A percentile compares a stretch with the other conserved stretches of the same genome.
phyloP scores from a whole-genome alignment of 2,113 vertebrate genomes.

The Amphilophus citrinellus region DNA sequence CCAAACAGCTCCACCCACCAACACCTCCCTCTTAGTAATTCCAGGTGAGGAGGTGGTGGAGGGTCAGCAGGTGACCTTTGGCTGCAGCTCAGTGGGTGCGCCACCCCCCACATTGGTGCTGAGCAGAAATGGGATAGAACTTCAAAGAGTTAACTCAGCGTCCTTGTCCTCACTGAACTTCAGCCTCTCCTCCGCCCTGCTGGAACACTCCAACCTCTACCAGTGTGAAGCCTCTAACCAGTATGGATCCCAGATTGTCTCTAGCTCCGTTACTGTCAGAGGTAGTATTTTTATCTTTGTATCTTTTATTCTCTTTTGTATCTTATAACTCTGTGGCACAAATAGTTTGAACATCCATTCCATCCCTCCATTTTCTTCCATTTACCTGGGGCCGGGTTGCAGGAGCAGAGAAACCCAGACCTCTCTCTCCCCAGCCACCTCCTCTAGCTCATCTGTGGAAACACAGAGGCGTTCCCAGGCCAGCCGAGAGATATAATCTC shows the following conservation, averaged over 20 bases:
- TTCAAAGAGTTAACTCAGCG: slow-evolving; percentile 31
- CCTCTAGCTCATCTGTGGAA: too few relatives aligned
- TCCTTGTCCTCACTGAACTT: slow-evolving; percentile 25
- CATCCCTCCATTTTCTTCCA: too few relatives aligned
- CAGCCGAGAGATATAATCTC: too few relatives aligned
- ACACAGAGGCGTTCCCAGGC: too few relatives aligned
- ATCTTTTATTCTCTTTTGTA: not conserved
- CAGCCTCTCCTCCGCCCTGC: slow-evolving; percentile 12
- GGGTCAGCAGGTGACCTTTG: slow-evolving; percentile 64
- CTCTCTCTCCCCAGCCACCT: too few relatives aligned
- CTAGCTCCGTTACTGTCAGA: slow-evolving; percentile 38
- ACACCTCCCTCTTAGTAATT: slow-evolving; percentile 68
- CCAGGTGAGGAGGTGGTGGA: slow-evolving; percentile 69
- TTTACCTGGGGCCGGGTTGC: too few relatives aligned
- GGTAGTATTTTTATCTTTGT: slow-evolving; percentile 29
- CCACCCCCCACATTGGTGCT: slow-evolving; percentile 71
- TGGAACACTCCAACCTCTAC: slow-evolving; percentile 66
- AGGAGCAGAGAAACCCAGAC: too few relatives aligned
- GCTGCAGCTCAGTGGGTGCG: slow-evolving; percentile 58
- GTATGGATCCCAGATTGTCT: slow-evolving; percentile 51
- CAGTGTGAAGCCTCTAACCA: slow-evolving; percentile 65
- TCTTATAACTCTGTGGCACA: too few relatives aligned
- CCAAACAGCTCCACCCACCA: slow-evolving; percentile 76
- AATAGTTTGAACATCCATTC: too few relatives aligned
- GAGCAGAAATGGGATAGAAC: slow-evolving; percentile 65